Percentiles rank a stretch among this genome's conserved stretches.
These are phyloP conservation scores for Dinomys branickii DNA, from an alignment of 2,113 vertebrate species.

Conservation along the genomic window DNA sequence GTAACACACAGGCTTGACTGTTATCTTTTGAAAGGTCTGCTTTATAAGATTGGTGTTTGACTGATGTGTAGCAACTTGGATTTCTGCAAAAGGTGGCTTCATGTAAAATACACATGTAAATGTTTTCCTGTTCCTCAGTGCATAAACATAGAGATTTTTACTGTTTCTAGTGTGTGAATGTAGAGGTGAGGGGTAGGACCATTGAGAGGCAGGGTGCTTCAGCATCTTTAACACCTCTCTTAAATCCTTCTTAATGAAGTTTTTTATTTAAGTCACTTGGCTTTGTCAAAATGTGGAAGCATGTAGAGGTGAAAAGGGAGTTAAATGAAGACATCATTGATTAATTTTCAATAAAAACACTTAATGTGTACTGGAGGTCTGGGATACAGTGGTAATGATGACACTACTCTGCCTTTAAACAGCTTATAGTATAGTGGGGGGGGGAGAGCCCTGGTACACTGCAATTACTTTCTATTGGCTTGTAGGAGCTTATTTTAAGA, in stretches of 20 bases:
- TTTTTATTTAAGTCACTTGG: not conserved
- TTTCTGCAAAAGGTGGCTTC: not conserved
- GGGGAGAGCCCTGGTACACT: no score
- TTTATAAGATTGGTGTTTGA: not conserved
- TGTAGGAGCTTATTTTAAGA: not conserved
- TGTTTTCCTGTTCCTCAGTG: not conserved
- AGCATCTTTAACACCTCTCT: not conserved
- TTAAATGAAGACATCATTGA: not conserved
- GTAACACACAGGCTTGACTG: not conserved
- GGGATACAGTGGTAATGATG: not conserved
- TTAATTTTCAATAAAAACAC: not conserved
- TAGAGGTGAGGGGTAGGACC: no score
- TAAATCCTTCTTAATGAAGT: not conserved
- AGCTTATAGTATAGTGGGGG: no score
- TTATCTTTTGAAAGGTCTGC: not conserved
- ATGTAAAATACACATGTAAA: not conserved
- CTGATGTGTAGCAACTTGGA: not conserved
- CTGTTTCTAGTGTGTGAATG: no score
- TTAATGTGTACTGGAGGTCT: not conserved
- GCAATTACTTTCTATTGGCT: not conserved
- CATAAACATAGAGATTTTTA: no score
- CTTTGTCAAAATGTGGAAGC: constrained; percentile 10
- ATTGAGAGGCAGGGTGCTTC: not conserved
- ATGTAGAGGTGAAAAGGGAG: not conserved
- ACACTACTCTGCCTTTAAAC: not conserved